These are phyloP conservation scores for Onthophagus sagittarius DNA, from an alignment of 2,888 invertebrate species.

Conservation along the genomic window DNA sequence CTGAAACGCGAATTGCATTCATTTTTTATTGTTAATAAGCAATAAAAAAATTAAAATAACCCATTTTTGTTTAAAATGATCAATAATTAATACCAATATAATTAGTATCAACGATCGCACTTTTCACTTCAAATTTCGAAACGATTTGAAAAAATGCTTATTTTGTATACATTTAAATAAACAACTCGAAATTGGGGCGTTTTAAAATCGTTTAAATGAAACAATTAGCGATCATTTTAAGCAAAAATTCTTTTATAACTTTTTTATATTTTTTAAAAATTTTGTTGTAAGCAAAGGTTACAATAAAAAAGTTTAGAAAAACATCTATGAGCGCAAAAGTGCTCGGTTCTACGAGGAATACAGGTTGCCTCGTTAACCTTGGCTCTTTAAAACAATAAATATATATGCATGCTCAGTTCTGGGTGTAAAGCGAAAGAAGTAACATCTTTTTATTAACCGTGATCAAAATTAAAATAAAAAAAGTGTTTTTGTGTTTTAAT, in stretches of 20 bases:
- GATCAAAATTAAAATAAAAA: background rate
- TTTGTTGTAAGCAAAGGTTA: background rate
- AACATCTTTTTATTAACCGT: slow-evolving; percentile 6
- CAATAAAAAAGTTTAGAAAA: background rate
- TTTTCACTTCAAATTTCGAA: background rate
- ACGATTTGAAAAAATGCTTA: background rate
- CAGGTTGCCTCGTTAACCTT: slow-evolving; percentile 30
- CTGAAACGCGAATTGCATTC: no score
- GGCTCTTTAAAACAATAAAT: slow-evolving; percentile 27
- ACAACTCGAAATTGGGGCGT: background rate
- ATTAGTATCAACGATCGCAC: no score
- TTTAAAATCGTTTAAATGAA: background rate
- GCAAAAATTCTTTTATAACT: no score
- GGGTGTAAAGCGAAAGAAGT: slow-evolving; percentile 20
- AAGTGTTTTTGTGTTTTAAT: background rate
- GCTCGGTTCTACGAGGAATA: slow-evolving; percentile 20
- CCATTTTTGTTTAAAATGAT: no score
- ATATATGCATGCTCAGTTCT: slow-evolving; percentile 24
- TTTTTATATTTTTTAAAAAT: no score
- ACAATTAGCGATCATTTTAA: background rate
- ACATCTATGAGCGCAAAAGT: background rate
- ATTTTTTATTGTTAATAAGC: background rate
- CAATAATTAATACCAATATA: no score
- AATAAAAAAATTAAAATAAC: no score
- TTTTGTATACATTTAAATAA: background rate